These are phyloP conservation scores for Octodon degus DNA, from an alignment of 2,113 vertebrate genomes.

Conservation along the genomic window DNA sequence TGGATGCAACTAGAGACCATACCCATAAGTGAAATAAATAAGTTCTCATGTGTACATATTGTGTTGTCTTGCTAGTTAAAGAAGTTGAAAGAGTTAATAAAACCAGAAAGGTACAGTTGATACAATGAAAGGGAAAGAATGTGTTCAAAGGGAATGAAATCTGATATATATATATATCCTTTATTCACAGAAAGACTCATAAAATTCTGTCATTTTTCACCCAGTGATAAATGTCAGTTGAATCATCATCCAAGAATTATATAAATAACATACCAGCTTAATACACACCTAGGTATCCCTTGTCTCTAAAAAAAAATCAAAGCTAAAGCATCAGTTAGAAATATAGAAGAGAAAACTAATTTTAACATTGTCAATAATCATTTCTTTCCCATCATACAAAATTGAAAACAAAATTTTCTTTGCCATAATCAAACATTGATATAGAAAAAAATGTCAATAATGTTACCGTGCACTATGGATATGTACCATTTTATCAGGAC, in stretches of 20 bases:
- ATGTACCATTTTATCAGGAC: background rate
- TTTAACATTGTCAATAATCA: background rate
- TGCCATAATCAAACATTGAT: background rate
- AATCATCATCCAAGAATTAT: slow-evolving; percentile 16
- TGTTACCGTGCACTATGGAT: background rate
- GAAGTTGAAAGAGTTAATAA: no score
- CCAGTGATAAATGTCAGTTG: background rate
- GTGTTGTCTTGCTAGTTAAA: no score
- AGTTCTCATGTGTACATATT: no score
- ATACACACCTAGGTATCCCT: background rate
- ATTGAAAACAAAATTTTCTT: background rate
- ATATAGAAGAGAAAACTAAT: background rate
- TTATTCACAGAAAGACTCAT: background rate
- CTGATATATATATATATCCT: background rate
- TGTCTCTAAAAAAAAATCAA: background rate
- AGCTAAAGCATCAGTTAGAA: background rate
- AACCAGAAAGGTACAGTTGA: no score
- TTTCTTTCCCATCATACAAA: background rate
- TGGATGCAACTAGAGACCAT: no score
- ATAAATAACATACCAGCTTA: background rate
- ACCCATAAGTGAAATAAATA: no score
- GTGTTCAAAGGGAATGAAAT: no score
- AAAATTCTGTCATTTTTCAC: background rate
- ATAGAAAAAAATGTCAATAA: background rate
- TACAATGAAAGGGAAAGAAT: no score